phyloP scores from a whole-genome alignment of 2,113 vertebrate genomes.

The Crotophaga sulcirostris region DNA sequence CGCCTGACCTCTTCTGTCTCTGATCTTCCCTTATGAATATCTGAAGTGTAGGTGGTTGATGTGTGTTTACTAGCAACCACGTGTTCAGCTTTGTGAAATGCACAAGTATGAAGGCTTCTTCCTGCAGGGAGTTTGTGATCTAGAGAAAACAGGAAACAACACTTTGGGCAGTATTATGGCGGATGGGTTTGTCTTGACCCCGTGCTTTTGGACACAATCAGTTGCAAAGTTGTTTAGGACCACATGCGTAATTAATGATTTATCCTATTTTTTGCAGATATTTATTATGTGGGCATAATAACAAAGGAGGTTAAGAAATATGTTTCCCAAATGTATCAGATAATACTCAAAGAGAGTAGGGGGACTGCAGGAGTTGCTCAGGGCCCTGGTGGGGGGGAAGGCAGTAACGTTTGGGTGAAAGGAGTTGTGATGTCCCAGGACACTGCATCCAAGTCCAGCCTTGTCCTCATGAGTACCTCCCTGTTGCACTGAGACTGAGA shows the following conservation, averaged over 20 bases:
- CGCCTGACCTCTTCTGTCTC: neutral
- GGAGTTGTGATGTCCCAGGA: neutral
- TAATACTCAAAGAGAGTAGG: neutral
- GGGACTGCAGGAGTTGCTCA: neutral
- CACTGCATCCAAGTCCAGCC: rapidly evolving
- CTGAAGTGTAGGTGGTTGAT: neutral
- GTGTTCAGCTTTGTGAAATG: neutral
- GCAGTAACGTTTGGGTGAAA: neutral
- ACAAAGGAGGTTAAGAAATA: neutral
- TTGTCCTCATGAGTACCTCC: rapidly evolving
- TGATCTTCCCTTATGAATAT: neutral
- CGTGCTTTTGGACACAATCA: rapidly evolving
- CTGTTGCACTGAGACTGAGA: rapidly evolving
- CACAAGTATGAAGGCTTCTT: neutral
- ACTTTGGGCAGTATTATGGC: neutral
- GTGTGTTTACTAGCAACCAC: neutral
- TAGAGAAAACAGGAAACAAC: neutral
- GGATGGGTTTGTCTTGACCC: neutral
- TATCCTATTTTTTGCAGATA: neutral
- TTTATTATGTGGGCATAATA: neutral
- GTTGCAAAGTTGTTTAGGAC: neutral
- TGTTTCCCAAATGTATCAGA: neutral
- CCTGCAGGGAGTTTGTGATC: neutral
- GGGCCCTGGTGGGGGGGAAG: rapidly evolving
- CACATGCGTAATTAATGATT: neutral